Conservation (phyloP, 2,113 vertebrate genomes). For the Siphamia tubifer region DNA sequence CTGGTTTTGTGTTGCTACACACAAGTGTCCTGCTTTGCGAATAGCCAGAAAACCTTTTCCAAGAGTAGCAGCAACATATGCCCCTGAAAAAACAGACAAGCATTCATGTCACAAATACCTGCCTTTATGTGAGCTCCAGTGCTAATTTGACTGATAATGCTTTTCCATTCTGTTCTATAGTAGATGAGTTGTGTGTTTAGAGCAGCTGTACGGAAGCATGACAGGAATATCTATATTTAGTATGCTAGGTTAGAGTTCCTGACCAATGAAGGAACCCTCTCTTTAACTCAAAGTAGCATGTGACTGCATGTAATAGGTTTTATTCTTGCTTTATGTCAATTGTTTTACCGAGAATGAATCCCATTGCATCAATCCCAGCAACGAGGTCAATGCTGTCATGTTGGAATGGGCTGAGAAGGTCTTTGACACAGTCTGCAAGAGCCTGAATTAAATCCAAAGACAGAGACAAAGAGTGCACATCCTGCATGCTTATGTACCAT, state of each 20-base stretch:
- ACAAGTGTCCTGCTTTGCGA: slow-evolving; percentile 86
- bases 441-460: slow-evolving; percentile 70
- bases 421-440: slow-evolving; percentile 83
- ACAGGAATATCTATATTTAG: slow-evolving; percentile 61
- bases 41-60: slow-evolving; percentile 86
- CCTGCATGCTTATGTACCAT: not conserved
- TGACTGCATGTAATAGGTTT: not conserved
- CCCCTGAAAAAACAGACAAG: slow-evolving; percentile 62
- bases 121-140: not conserved
- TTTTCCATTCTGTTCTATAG: not conserved
- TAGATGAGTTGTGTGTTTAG: not conserved
- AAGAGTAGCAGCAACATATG: slow-evolving; percentile 73
- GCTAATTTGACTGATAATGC: not conserved
- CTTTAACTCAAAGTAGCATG: slow-evolving; percentile 36
- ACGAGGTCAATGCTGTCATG: slow-evolving; percentile 83
- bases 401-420: slow-evolving; percentile 84
- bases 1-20: slow-evolving; percentile 75
- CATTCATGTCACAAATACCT: too few species aligned
- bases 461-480: not conserved
- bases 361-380: slow-evolving; percentile 89
- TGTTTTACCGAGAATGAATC: slow-evolving; percentile 87
- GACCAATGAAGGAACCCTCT: not conserved
- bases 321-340: not conserved
- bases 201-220: too few species aligned
- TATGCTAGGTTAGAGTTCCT: slow-evolving; percentile 42